phyloP scores from a whole-genome alignment of 1,140 invertebrate genomes.

The Bombus turneri region DNA sequence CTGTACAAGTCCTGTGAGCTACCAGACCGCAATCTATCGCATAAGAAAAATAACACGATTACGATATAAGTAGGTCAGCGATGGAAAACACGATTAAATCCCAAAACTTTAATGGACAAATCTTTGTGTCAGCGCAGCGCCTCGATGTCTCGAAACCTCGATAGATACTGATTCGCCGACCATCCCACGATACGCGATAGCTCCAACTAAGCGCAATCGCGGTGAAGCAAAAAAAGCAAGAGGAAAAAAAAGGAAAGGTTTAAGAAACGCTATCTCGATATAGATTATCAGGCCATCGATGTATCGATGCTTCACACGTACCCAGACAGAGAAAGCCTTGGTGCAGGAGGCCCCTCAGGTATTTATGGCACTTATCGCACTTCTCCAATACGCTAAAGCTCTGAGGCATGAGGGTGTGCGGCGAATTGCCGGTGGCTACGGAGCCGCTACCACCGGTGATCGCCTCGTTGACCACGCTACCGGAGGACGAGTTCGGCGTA shows the following conservation, averaged over 20 bases:
- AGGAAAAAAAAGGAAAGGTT: background rate
- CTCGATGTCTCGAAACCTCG: background rate
- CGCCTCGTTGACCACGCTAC: conserved; percentile 50
- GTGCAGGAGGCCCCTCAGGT: conserved; percentile 87
- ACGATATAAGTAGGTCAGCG: background rate
- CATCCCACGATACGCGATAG: background rate
- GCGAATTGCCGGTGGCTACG: conserved; percentile 67
- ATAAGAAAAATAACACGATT: conserved; percentile 23
- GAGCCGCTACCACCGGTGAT: conserved; percentile 53
- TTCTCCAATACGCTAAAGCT: conserved; percentile 87
- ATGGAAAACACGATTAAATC: background rate
- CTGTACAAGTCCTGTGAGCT: conserved; percentile 88
- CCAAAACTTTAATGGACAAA: background rate
- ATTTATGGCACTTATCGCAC: conserved; percentile 91
- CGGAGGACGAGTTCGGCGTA: conserved; percentile 27
- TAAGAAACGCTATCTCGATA: background rate
- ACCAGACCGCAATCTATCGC: conserved; percentile 87
- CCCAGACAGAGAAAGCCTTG: conserved; percentile 90
- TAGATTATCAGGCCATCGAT: background rate
- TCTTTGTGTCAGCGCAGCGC: background rate
- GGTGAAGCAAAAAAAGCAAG: background rate
- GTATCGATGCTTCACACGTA: conserved; percentile 72
- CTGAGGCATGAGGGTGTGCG: conserved; percentile 85
- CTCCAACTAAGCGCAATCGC: background rate
- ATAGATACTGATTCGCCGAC: background rate